phyloP scores from a whole-genome alignment of 2,113 vertebrate genomes.

The Apeltes quadracus region DNA sequence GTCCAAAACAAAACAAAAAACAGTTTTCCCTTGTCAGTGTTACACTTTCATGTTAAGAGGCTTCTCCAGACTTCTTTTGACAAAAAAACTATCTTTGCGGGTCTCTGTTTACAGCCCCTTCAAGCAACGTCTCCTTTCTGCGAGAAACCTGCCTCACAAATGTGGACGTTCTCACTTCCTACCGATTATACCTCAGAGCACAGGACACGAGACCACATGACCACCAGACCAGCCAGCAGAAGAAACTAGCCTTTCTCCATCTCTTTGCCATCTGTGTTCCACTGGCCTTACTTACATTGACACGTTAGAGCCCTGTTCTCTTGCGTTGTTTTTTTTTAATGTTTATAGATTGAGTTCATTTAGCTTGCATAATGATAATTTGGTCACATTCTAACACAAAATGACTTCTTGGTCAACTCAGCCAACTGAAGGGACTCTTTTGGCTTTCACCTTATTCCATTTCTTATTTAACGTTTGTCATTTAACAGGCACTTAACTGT shows the following conservation, averaged over 20 bases:
- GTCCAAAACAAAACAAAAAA: not conserved
- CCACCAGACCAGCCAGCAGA: slow-evolving; percentile 54
- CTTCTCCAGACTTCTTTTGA: slow-evolving; percentile 28
- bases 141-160: slow-evolving; percentile 59
- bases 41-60: slow-evolving; percentile 25
- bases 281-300: slow-evolving; percentile 2
- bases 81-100: slow-evolving; percentile 8
- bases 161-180: slow-evolving; percentile 67
- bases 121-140: slow-evolving; percentile 61
- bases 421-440: not conserved
- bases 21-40: slow-evolving; percentile 26
- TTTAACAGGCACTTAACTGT: not conserved
- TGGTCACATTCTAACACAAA: not conserved
- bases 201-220: slow-evolving; percentile 71
- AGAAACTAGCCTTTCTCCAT: slow-evolving; percentile 43
- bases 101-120: slow-evolving; percentile 71
- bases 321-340: not conserved
- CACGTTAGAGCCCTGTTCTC: not conserved
- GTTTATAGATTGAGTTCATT: not conserved
- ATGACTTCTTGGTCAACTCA: not conserved
- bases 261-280: slow-evolving; percentile 8
- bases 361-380: not conserved
- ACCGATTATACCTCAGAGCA: slow-evolving; percentile 80
- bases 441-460: not conserved
- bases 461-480: slow-evolving; percentile 6